A percentile compares a stretch with the other conserved stretches of the same genome.
phyloP scores from a whole-genome alignment of 2,888 invertebrate species.

The Phortica magna region DNA sequence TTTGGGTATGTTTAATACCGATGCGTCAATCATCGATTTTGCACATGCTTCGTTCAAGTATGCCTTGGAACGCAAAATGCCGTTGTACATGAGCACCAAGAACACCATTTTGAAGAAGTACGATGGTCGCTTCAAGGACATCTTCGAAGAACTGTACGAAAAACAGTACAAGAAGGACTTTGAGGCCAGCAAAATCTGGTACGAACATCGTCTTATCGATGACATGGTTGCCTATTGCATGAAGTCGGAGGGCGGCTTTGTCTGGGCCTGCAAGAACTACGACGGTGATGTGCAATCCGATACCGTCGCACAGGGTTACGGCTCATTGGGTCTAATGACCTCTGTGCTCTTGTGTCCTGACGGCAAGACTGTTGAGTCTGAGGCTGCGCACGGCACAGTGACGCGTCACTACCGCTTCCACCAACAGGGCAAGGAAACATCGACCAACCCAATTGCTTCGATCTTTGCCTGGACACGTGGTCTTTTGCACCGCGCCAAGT shows the following conservation, averaged over 20 bases:
- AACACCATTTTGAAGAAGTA: constrained; percentile 98
- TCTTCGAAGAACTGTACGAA: constrained; percentile 96
- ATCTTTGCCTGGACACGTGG: constrained; percentile 99
- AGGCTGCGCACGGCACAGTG: constrained; percentile 98
- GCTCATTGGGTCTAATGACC: constrained; percentile 98
- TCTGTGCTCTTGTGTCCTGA: constrained; percentile 98
- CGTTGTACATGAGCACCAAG: constrained; percentile 96
- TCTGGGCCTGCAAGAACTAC: constrained; percentile 99
- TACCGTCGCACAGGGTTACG: constrained; percentile 97
- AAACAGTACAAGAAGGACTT: constrained; percentile 90
- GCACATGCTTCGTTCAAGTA: constrained; percentile 96
- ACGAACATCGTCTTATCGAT: constrained; percentile 98
- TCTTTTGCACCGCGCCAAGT: constrained; percentile 93
- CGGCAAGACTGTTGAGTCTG: constrained; percentile 98
- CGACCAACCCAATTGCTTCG: constrained; percentile 99
- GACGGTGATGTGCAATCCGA: constrained; percentile 99
- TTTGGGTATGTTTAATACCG: constrained; percentile 97
- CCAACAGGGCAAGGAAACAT: constrained; percentile 97
- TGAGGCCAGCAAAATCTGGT: constrained; percentile 95
- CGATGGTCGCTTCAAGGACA: constrained; percentile 97
- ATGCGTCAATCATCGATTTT: constrained; percentile 94
- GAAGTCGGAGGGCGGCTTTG: constrained; percentile 99
- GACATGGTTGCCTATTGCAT: constrained; percentile 99
- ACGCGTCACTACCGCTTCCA: constrained; percentile 94
- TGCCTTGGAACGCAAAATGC: constrained; percentile 90